Evolutionary conservation across 2,888 invertebrate species (phyloP), one percentile per base, ranked within the genome.

Genomic region (Phaedon cochleariae): DNA sequence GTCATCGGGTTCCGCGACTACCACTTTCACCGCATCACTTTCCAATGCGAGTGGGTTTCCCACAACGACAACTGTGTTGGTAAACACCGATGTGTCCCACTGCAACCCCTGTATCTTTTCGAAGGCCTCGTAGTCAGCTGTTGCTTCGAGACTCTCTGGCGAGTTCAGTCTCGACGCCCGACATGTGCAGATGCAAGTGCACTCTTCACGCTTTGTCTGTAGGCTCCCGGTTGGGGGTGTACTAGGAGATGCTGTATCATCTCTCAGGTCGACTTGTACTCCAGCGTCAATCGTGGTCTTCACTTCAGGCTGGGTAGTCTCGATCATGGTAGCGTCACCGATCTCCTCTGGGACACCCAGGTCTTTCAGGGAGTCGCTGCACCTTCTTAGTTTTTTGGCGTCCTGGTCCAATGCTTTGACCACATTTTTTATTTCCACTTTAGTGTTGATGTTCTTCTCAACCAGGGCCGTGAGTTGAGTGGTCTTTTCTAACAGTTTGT

Each of bases 1-100:
- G 17, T 67, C 69, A 1, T 59, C 34, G 9, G 60, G 51, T 15
- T 64, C 66, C 7, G 61, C 53, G 1, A 66, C 2, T 0, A 67
- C 55, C 0, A 63, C 66, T 22, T 67, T 60, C 3, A 61, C 58
- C 7, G 15, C 21, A 1, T 18, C 34, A 17, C 59, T 53, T 4
- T 31, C 34, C 2, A 37, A 26, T 29, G 26, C n/a, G 4, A 58
- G 37, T 0, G 57, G 62, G 51, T 62, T 62, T 10, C 57, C 58
- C 10, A 51, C 51, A 0, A 58, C 15, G 2, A 37, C 37, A 0
- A 57, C 22, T 0, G 58, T 51, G 20, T 51, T 62, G 6, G 1
- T 18, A 6, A 21, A 62, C 9, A 37, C 26, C 3, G 20, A 2
- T 3, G 55, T 57, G 6, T 22, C 18, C 52, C 62, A 62, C 18